phyloP scores from a whole-genome alignment of 2,888 invertebrate genomes.

The Pyrocoelia pectoralis region DNA sequence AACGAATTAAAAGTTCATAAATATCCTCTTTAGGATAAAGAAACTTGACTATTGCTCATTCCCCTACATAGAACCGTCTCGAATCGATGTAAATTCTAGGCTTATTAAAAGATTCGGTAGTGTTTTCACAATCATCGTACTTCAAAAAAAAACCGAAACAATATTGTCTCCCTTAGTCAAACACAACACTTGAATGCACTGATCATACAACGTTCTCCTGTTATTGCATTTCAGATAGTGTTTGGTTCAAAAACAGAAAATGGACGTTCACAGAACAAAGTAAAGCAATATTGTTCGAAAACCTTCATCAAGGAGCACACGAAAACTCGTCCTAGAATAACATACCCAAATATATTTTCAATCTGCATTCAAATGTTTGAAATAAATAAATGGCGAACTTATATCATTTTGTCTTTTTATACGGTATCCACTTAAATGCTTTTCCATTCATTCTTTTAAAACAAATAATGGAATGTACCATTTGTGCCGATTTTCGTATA shows the following conservation, averaged over 20 bases:
- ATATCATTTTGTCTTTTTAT: constrained; percentile 6
- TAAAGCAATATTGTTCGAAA: constrained; percentile 21
- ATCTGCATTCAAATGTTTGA: constrained; percentile 25
- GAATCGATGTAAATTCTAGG: too few species aligned
- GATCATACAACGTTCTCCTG: not conserved
- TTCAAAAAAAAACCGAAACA: not conserved
- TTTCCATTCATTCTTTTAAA: constrained; percentile 1
- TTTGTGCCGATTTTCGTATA: not conserved
- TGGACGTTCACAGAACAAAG: constrained; percentile 18
- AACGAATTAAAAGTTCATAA: not conserved
- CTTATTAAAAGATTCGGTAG: too few species aligned
- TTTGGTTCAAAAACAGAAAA: constrained; percentile 10
- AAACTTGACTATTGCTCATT: not conserved
- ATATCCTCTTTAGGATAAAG: not conserved
- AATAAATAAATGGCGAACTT: constrained; percentile 17
- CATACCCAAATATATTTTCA: constrained; percentile 26
- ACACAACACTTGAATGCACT: not conserved
- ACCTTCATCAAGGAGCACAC: constrained; percentile 17
- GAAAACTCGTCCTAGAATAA: constrained; percentile 28
- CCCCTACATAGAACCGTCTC: too few species aligned
- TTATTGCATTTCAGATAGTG: not conserved
- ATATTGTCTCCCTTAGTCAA: not conserved
- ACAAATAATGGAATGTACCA: not conserved
- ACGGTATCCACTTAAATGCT: not conserved
- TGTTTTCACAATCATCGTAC: not conserved